Evolutionary conservation across 1,140 invertebrate species (phyloP).

Genomic region (Sipha flava): DNA sequence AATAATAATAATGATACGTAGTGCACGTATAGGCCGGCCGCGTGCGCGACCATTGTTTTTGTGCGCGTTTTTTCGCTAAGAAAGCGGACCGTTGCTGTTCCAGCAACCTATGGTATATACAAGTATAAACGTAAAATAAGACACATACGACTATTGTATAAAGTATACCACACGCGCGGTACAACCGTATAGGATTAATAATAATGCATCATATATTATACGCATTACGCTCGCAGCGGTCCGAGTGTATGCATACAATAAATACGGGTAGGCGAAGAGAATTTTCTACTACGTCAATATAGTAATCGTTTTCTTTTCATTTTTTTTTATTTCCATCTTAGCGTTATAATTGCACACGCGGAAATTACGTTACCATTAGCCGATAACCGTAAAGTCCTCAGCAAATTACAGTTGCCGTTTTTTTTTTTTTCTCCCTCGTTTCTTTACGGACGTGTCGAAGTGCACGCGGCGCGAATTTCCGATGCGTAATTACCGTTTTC

Average conservation of each 20-base stretch:
- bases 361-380: not conserved
- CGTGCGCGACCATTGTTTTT: no score
- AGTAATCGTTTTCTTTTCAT: not conserved
- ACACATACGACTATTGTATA: not conserved
- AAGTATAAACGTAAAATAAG: not conserved
- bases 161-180: not conserved
- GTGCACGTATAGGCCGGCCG: not conserved
- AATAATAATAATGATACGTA: not conserved
- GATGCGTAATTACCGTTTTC: no score
- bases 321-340: not conserved
- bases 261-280: not conserved
- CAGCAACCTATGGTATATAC: no score
- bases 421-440: not conserved
- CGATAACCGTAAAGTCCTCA: not conserved
- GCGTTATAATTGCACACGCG: not conserved
- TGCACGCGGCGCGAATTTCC: no score
- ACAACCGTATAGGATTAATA: not conserved
- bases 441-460: no score
- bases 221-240: not conserved
- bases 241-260: not conserved
- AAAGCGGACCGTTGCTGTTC: not conserved
- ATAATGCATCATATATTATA: not conserved
- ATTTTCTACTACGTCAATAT: not conserved
- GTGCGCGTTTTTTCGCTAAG: not conserved
- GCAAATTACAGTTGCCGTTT: not conserved